Conservation (phyloP, 2,113 vertebrate species). For the Calonectris borealis region DNA sequence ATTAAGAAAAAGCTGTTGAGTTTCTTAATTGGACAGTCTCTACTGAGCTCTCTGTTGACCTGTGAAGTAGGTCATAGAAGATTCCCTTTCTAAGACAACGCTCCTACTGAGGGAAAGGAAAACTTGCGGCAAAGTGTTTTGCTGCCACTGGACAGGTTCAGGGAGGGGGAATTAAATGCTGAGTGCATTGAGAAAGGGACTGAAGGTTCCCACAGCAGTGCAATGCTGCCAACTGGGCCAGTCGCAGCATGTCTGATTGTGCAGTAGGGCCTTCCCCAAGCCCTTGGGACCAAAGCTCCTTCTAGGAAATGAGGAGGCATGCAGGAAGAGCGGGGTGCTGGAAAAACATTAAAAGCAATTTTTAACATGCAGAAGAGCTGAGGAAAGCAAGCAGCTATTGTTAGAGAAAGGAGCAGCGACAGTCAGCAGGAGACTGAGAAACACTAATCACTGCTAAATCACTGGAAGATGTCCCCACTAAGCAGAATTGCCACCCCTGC, state of each 20-base stretch:
- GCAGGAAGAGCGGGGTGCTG: neutral
- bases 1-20: neutral
- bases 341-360: neutral
- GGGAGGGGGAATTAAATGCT: neutral
- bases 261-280: neutral
- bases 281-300: neutral
- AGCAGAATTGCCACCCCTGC: slow-evolving; percentile 65
- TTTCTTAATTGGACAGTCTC: neutral
- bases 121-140: neutral
- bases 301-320: neutral
- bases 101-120: neutral
- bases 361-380: neutral
- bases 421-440: slow-evolving; percentile 50
- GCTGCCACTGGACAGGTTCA: neutral
- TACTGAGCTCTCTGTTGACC: neutral
- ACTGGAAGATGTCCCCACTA: slow-evolving; percentile 57
- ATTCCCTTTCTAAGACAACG: neutral
- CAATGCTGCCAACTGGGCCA: neutral
- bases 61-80: neutral
- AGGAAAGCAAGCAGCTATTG: slow-evolving; percentile 21
- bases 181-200: neutral
- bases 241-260: neutral
- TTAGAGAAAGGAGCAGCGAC: neutral
- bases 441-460: slow-evolving; percentile 66
- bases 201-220: neutral